A percentile compares a stretch with the other conserved stretches of the same genome.
Evolutionary conservation across 23 tunicate species (phyloP).

Genomic region (Styela plicata): DNA sequence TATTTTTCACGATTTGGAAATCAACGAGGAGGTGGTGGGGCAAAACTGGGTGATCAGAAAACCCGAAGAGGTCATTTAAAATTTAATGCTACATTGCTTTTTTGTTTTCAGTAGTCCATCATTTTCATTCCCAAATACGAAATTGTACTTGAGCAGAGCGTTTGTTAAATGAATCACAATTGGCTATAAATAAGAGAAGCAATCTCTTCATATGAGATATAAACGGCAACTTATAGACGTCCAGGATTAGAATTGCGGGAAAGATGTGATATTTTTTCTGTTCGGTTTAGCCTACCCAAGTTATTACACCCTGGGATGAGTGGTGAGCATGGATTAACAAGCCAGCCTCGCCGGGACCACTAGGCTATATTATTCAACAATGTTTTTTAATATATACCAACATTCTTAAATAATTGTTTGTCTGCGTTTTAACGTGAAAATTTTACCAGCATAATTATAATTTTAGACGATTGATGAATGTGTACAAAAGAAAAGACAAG

Average conservation of each 20-base stretch:
- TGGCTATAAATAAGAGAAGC: too few species aligned
- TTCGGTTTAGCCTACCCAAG: too few species aligned
- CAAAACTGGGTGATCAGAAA: constrained; percentile 66
- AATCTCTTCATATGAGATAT: too few species aligned
- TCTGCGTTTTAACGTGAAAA: neutral
- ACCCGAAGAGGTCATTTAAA: constrained; percentile 45
- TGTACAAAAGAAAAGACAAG: constrained; percentile 78
- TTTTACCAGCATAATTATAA: neutral
- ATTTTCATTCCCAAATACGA: neutral
- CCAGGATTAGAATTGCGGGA: too few species aligned
- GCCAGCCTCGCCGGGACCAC: too few species aligned
- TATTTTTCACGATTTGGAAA: constrained; percentile 97
- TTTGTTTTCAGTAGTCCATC: neutral
- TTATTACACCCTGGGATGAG: too few species aligned
- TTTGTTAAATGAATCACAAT: too few species aligned
- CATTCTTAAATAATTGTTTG: neutral
- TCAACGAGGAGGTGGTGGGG: constrained; percentile 76
- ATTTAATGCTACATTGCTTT: neutral
- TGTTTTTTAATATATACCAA: neutral
- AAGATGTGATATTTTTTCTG: too few species aligned
- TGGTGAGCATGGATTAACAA: too few species aligned
- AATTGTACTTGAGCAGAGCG: too few species aligned
- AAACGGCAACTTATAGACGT: too few species aligned
- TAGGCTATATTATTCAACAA: too few species aligned
- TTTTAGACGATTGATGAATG: constrained; percentile 91